phyloP scores from a whole-genome alignment of 2,797 vertebrate species.

The Dallia pectoralis region DNA sequence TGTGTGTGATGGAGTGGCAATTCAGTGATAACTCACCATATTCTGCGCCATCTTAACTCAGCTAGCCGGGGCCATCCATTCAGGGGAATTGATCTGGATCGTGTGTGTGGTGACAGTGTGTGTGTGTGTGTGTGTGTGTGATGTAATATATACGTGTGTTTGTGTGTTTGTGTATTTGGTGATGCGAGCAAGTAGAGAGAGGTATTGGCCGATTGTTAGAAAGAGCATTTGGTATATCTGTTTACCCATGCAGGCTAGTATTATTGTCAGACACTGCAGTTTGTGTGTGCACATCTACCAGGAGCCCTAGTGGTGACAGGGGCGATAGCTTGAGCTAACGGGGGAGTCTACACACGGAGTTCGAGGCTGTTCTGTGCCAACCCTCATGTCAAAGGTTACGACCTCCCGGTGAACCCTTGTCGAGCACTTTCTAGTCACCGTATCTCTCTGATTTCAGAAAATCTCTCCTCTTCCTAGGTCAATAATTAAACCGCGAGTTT shows the following conservation, averaged over 20 bases:
- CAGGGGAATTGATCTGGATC: slow-evolving; percentile 58
- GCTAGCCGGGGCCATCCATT: slow-evolving; percentile 65
- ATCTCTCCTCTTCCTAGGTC: background rate
- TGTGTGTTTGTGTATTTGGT: background rate
- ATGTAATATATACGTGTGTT: background rate
- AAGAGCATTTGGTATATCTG: background rate
- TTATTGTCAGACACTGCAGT: background rate
- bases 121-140: slow-evolving; percentile 3
- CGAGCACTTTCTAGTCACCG: slow-evolving; percentile 22
- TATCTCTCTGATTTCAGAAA: background rate
- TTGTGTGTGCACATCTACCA: background rate
- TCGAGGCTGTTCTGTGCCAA: slow-evolving; percentile 43
- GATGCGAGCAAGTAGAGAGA: background rate
- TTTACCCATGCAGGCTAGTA: slow-evolving; percentile 17
- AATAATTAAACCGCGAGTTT: background rate
- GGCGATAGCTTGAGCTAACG: slow-evolving; percentile 39
- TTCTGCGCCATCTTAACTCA: slow-evolving; percentile 69
- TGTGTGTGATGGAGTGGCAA: slow-evolving; percentile 58
- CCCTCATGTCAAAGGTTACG: slow-evolving; percentile 56
- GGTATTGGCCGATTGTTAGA: background rate
- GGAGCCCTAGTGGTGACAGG: slow-evolving; percentile 23
- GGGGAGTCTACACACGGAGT: slow-evolving; percentile 17
- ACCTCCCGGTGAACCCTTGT: slow-evolving; percentile 24
- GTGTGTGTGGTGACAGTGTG: background rate
- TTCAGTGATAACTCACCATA: slow-evolving; percentile 64